Conservation (phyloP, 30 jellyfish, hydroid and myxozoan species). For the Mastigias papua region DNA sequence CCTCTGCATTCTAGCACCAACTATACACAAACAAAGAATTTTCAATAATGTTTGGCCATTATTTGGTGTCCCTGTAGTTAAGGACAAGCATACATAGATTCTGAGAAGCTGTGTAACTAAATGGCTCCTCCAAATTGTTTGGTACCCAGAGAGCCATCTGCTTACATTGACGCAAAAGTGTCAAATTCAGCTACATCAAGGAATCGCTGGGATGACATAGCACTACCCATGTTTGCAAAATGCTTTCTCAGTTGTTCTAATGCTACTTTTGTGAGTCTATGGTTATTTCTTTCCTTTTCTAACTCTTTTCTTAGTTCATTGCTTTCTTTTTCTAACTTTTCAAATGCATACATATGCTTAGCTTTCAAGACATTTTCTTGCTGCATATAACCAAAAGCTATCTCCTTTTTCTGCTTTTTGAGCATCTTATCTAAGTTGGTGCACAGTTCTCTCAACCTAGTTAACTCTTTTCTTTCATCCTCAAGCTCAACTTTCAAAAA, state of each 20-base stretch:
- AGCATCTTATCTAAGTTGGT: not conserved
- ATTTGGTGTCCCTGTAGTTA: too few species aligned
- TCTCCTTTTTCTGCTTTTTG: not conserved
- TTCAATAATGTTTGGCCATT: too few species aligned
- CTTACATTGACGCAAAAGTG: not conserved
- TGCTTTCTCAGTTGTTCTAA: conserved; percentile 61
- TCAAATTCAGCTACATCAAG: conserved; percentile 46
- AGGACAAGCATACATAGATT: too few species aligned
- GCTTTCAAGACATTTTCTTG: conserved; percentile 24
- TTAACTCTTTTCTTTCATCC: conserved; percentile 24
- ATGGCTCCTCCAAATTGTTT: too few species aligned
- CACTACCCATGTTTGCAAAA: conserved; percentile 36
- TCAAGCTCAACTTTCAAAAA: conserved; percentile 43
- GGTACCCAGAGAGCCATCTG: too few species aligned
- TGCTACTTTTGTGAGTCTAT: conserved; percentile 21
- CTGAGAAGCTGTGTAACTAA: too few species aligned
- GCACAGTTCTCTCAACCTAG: conserved; percentile 12
- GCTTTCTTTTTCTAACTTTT: conserved; percentile 35
- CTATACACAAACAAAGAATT: too few species aligned
- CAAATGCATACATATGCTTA: conserved; percentile 20
- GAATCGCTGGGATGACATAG: not conserved
- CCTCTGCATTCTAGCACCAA: too few species aligned
- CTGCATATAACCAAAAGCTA: conserved; percentile 6
- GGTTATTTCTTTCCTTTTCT: conserved; percentile 36
- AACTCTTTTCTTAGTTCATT: conserved; percentile 15